phyloP scores from a whole-genome alignment of 2,888 invertebrate genomes.

The Limulus polyphemus region DNA sequence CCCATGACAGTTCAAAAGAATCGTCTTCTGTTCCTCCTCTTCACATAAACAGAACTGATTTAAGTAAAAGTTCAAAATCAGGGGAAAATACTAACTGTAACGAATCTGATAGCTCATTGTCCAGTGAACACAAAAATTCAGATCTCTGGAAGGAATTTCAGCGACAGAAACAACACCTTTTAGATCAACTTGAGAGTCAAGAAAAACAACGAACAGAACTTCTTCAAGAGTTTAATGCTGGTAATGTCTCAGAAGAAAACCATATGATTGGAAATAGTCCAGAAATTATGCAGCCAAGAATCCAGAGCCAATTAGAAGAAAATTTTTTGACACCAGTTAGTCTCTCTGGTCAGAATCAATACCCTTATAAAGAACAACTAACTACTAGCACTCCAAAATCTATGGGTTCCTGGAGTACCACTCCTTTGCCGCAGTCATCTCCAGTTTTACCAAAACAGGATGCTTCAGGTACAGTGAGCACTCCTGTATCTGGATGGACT shows the following conservation, averaged over 20 bases:
- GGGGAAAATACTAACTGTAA: conserved; percentile 1
- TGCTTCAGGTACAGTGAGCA: background rate
- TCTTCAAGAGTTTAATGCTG: too few species aligned
- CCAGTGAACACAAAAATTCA: conserved; percentile 11
- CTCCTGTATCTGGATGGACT: too few species aligned
- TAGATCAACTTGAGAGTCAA: background rate
- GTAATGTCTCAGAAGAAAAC: too few species aligned
- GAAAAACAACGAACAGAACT: too few species aligned
- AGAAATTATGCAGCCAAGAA: too few species aligned
- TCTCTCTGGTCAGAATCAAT: conserved; percentile 10
- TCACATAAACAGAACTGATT: conserved; percentile 1
- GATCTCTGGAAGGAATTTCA: conserved; percentile 27
- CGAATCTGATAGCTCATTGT: background rate
- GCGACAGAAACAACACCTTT: conserved; percentile 13
- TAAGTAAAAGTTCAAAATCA: conserved; percentile 3
- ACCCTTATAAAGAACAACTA: conserved; percentile 14
- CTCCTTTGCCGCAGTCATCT: conserved; percentile 13
- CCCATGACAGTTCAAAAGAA: background rate
- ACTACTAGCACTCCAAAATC: conserved; percentile 24
- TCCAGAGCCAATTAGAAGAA: too few species aligned
- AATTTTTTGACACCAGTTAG: too few species aligned
- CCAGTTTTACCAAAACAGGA: conserved; percentile 17
- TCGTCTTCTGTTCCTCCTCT: background rate
- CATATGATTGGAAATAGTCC: too few species aligned
- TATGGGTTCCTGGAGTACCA: conserved; percentile 4